phyloP scores from a whole-genome alignment of 2,113 vertebrate genomes.

The Emydura subglobosa region DNA sequence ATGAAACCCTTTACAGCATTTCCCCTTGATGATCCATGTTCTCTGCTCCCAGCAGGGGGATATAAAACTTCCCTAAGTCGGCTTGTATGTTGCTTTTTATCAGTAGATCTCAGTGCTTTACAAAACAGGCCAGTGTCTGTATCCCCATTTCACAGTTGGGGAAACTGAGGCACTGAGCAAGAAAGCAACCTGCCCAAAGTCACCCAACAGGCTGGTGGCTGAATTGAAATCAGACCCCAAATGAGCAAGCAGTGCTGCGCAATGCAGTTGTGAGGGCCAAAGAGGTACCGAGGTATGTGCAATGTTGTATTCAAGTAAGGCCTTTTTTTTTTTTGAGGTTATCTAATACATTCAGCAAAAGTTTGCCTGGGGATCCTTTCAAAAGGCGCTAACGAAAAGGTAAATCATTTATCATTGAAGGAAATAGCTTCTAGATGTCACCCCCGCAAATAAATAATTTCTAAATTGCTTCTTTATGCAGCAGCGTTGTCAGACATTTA shows the following conservation, averaged over 20 bases:
- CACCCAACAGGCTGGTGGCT: too few species aligned
- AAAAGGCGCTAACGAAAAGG: background rate
- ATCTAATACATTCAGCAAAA: accelerated
- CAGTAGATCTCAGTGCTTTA: background rate
- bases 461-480: background rate
- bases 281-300: background rate
- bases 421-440: background rate
- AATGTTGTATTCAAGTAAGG: background rate
- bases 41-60: background rate
- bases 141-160: background rate
- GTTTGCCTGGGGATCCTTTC: background rate
- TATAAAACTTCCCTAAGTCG: background rate
- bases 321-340: background rate
- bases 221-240: background rate
- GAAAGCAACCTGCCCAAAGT: too few species aligned
- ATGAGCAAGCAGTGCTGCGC: background rate
- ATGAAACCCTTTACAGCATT: background rate
- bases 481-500: background rate
- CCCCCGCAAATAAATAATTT: accelerated
- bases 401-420: background rate
- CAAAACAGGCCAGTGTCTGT: background rate
- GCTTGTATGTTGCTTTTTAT: background rate
- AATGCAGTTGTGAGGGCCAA: background rate
- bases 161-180: too few species aligned
- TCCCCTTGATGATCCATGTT: background rate